Conservation (phyloP, 2,113 vertebrate genomes). For the Callorhinus ursinus region DNA sequence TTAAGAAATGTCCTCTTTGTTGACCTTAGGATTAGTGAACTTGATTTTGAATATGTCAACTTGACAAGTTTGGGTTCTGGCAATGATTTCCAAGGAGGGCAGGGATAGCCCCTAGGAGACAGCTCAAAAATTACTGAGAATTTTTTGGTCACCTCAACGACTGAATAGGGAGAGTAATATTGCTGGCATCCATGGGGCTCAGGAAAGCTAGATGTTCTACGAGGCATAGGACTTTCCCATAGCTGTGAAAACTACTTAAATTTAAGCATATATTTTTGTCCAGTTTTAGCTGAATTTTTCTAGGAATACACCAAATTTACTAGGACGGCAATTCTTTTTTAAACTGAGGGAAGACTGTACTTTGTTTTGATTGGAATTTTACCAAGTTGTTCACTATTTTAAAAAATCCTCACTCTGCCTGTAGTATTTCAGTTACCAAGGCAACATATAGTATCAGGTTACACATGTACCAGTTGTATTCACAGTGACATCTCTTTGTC, state of each 20-base stretch:
- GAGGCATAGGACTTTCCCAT: background rate
- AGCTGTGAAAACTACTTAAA: background rate
- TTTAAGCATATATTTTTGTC: background rate
- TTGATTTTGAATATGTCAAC: background rate
- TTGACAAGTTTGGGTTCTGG: background rate
- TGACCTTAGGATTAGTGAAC: background rate
- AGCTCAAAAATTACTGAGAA: background rate
- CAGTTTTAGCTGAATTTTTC: background rate
- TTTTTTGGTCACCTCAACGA: background rate
- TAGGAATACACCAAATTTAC: background rate
- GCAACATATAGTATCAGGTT: background rate
- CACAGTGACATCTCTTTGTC: background rate
- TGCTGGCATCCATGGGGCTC: background rate
- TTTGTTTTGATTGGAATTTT: slow-evolving; percentile 17
- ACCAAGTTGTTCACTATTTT: background rate
- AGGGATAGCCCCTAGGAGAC: background rate
- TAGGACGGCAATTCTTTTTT: background rate
- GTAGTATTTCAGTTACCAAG: slow-evolving; percentile 4
- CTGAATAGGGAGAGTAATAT: no score
- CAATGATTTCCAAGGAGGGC: background rate
- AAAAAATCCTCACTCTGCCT: slow-evolving; percentile 13
- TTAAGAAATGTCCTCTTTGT: background rate
- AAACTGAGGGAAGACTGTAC: background rate
- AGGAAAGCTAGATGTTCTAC: background rate
- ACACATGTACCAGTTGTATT: background rate